Evolutionary conservation across 2,113 vertebrate genomes (phyloP).

Genomic region (Rhea pennata): DNA sequence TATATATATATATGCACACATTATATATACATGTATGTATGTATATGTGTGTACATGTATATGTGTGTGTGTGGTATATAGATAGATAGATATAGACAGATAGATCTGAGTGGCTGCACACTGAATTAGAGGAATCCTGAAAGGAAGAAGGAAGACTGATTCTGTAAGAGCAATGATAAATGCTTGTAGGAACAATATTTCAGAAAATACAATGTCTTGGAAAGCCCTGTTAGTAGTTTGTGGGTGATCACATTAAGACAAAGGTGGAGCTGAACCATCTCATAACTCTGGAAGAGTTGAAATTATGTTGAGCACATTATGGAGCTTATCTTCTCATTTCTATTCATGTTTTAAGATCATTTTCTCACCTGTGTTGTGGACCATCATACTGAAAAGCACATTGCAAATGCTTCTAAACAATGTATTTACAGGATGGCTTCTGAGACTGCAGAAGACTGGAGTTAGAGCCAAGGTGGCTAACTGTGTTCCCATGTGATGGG

Average conservation of each 20-base stretch:
- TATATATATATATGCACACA: too few species aligned
- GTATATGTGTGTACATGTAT: too few species aligned
- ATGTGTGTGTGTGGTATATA: too few species aligned
- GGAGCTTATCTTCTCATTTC: neutral
- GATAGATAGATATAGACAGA: too few species aligned
- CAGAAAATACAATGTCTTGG: neutral
- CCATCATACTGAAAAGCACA: neutral
- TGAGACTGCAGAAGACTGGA: neutral
- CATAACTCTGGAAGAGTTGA: neutral
- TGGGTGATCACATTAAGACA: neutral
- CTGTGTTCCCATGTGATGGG: neutral
- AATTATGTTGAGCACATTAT: neutral
- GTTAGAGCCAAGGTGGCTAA: neutral
- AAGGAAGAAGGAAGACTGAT: neutral
- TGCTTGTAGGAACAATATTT: neutral
- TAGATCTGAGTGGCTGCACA: neutral
- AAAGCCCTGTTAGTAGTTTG: neutral
- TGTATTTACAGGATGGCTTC: neutral
- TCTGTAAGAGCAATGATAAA: neutral
- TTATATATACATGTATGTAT: too few species aligned
- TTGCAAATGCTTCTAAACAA: neutral
- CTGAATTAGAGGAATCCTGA: neutral
- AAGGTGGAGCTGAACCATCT: neutral
- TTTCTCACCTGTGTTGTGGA: neutral
- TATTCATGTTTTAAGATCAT: neutral